Conservation (phyloP, 92 coral and sea anemone species). For the Hydrozoanthus gracilis region DNA sequence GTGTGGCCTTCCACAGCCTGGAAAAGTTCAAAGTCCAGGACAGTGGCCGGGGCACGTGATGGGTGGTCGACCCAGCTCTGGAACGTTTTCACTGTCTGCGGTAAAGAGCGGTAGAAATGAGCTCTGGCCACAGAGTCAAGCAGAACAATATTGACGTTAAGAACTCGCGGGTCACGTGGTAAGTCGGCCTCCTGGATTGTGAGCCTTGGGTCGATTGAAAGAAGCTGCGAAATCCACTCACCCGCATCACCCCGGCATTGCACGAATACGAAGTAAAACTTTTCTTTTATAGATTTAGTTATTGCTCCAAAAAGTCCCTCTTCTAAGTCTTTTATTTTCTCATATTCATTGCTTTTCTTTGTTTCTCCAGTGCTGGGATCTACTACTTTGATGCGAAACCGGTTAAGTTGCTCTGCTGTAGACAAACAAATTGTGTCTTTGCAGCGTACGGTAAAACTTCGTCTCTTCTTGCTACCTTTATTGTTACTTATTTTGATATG, state of each 20-base stretch:
- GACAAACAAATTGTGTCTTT: not conserved
- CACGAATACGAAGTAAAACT: constrained; percentile 67
- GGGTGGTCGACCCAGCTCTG: constrained; percentile 65
- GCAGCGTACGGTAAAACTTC: not conserved
- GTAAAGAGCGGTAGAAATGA: constrained; percentile 93
- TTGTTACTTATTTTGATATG: not conserved
- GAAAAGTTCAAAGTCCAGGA: constrained; percentile 81
- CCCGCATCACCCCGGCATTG: constrained; percentile 52
- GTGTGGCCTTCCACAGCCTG: constrained; percentile 91
- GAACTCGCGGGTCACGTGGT: constrained; percentile 48
- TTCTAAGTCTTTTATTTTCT: constrained; percentile 49
- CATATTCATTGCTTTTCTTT: not conserved
- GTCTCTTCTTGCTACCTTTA: not conserved
- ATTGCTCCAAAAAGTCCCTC: constrained; percentile 51
- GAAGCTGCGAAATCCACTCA: constrained; percentile 58
- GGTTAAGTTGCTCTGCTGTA: not conserved
- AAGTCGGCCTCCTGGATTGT: constrained; percentile 51
- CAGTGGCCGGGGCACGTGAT: constrained; percentile 60
- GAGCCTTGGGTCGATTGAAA: constrained; percentile 73
- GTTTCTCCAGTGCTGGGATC: constrained; percentile 9
- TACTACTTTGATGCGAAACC: constrained; percentile 1
- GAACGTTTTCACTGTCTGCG: constrained; percentile 70
- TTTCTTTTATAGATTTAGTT: constrained; percentile 41
- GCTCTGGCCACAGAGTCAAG: constrained; percentile 87
- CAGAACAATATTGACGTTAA: constrained; percentile 80